These are phyloP conservation scores for Desoria tigrina DNA, from an alignment of 2,888 invertebrate genomes.

Conservation along the genomic window DNA sequence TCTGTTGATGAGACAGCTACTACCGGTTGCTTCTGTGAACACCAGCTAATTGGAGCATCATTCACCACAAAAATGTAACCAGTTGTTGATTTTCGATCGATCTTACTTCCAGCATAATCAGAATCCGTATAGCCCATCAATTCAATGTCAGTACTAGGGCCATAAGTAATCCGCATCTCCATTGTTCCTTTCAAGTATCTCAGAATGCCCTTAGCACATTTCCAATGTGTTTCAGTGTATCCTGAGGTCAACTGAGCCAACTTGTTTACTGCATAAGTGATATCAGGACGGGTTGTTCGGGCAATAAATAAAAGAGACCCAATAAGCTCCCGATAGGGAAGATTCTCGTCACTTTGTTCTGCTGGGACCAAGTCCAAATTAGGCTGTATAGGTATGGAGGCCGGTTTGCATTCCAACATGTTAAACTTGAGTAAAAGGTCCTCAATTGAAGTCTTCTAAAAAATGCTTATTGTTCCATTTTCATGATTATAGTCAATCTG, in stretches of 20 bases:
- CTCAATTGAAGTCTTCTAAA: constrained; percentile 18
- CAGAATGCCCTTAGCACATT: neutral
- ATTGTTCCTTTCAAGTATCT: constrained; percentile 19
- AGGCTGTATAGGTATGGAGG: constrained; percentile 25
- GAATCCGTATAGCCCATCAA: constrained; percentile 45
- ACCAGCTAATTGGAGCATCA: constrained; percentile 35
- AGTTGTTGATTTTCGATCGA: constrained; percentile 43
- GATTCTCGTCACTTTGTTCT: neutral
- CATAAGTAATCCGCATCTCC: neutral
- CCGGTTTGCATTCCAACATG: constrained; percentile 30
- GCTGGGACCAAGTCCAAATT: neutral
- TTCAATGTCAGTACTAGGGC: neutral
- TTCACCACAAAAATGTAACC: constrained; percentile 30
- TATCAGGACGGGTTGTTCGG: constrained; percentile 46
- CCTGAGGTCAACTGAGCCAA: constrained; percentile 42
- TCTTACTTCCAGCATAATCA: constrained; percentile 41
- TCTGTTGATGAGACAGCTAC: constrained; percentile 43
- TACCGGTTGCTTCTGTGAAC: constrained; percentile 32
- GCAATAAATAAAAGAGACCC: constrained; percentile 50
- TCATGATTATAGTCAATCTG: too few species aligned
- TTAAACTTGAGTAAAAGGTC: constrained; percentile 22
- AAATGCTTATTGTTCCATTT: too few species aligned
- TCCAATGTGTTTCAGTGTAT: neutral
- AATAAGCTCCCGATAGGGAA: constrained; percentile 43
- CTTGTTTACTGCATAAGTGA: constrained; percentile 42